These are phyloP conservation scores for Leptothorax acervorum DNA, from an alignment of 2,888 invertebrate genomes.

Conservation along the genomic window DNA sequence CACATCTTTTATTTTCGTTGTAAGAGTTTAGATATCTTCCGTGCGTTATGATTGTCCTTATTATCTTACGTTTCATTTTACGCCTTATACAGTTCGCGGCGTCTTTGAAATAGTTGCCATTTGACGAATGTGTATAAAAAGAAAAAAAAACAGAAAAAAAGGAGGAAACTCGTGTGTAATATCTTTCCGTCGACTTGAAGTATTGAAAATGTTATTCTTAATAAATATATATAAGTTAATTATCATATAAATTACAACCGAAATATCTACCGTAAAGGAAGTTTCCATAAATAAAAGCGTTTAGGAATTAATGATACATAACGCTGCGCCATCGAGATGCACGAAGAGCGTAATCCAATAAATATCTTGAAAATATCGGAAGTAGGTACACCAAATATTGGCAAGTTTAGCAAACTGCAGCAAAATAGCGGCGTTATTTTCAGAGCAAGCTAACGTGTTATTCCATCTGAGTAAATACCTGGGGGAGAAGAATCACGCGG, in stretches of 20 bases:
- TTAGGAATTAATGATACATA: not conserved
- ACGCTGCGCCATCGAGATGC: not conserved
- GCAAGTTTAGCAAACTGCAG: constrained; percentile 4
- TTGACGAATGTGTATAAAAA: not conserved
- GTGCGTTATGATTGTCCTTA: not conserved
- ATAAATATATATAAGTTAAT: not conserved
- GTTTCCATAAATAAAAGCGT: constrained; percentile 1
- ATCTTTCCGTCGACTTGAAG: not conserved
- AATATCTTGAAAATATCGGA: constrained; percentile 8
- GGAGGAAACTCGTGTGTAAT: not conserved
- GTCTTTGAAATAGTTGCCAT: not conserved
- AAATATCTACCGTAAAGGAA: not conserved
- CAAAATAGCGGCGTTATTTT: constrained; percentile 22
- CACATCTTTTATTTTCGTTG: constrained; percentile 24
- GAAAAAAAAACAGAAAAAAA: constrained; percentile 1
- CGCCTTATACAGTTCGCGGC: not conserved
- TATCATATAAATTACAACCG: not conserved
- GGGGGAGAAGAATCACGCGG: not conserved
- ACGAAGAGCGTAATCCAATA: not conserved
- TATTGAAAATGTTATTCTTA: not conserved
- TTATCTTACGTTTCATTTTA: constrained; percentile 2
- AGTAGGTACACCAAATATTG: not conserved
- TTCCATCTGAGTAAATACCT: constrained; percentile 26
- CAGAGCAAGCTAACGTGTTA: constrained; percentile 13
- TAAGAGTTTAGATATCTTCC: not conserved